Percentiles rank a stretch among this genome's conserved stretches.
Evolutionary conservation across 2,113 vertebrate species (phyloP).

Genomic region (Paradoxurus hermaphroditus): DNA sequence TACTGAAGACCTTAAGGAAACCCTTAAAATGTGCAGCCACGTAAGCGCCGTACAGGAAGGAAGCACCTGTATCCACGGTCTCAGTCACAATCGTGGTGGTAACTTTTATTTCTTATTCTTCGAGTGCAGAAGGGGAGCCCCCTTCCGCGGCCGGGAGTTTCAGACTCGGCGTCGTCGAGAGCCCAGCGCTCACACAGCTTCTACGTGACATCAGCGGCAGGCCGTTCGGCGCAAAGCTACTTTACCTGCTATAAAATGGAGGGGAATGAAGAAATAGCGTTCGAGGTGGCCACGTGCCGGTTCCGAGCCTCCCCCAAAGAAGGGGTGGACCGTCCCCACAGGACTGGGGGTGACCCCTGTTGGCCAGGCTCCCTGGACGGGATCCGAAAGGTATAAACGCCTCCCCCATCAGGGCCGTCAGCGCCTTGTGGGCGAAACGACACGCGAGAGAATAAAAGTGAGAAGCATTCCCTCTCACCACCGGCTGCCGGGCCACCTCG

Average conservation of each 20-base stretch:
- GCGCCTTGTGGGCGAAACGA: background rate
- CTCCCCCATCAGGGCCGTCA: background rate
- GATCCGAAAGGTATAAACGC: too few species aligned
- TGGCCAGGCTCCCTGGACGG: background rate
- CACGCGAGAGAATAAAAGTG: too few species aligned
- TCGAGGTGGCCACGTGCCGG: background rate
- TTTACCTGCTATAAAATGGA: background rate
- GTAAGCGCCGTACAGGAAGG: accelerated
- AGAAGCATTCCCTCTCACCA: background rate
- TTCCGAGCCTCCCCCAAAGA: background rate
- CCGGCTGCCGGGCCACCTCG: accelerated
- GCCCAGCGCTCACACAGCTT: background rate
- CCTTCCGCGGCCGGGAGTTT: background rate
- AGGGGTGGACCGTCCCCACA: background rate
- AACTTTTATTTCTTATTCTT: background rate
- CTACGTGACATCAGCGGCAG: background rate
- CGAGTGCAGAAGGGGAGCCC: accelerated
- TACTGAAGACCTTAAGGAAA: background rate
- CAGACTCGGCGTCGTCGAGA: background rate
- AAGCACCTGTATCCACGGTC: accelerated
- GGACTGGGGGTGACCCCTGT: accelerated
- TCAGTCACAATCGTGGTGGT: background rate
- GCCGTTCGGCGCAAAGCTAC: background rate
- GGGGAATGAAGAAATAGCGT: accelerated
- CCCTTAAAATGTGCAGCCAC: background rate